Base-by-base conservation (phyloP, 2,888 invertebrate genomes). In the Eulithis testata region DNA sequence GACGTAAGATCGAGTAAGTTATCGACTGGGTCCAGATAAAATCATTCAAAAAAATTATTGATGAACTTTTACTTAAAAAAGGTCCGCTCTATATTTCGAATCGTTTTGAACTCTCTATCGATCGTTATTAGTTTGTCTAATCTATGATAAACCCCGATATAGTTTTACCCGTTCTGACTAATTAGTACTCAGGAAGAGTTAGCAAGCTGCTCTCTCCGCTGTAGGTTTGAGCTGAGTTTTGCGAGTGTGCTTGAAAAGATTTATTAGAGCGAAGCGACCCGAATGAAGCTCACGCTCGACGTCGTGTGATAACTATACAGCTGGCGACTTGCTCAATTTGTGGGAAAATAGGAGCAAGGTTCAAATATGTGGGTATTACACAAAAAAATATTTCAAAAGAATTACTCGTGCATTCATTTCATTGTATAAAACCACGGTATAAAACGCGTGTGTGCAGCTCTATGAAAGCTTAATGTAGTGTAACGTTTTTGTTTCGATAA, bases 221-320 rank as follows among this genome's bases (percentile, higher is more conserved):
- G 66, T 57, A 47, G 45, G 21, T 52, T 59, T 36, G 54, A 49
- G 49, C 49, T 43, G 37, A 44, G 50, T 56, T 57, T 51, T 55
- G 52, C 55, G 61, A 55, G 55, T 36, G 51, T 31, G 59, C 52
- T 45, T 63, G 52, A 57, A 66, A 66, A 60, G 63, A 66, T 63
- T 66, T 63, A 66, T 63, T 63, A 60, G 56, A 63, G 63, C 56
- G 56, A 12, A 59, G 45, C 45, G 14, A 52, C 57, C 63, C 60
- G 63, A 60, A 63, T 50, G 55, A 36, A 50, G 44, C 57, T 36
- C 54, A 63, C 51, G 50, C 59, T 58, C 55, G 36, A 12, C 52
- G 54, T 59, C 12, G 58, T 62, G 60, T 61, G 65, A 58, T 65
- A 61, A 61, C 56, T 62, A 31, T 50, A 50, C 11, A 53, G 45